A percentile compares a stretch with the other conserved stretches of the same genome.
These are phyloP conservation scores for Stratiomys singularior DNA, from an alignment of 2,888 invertebrate species.

Conservation along the genomic window DNA sequence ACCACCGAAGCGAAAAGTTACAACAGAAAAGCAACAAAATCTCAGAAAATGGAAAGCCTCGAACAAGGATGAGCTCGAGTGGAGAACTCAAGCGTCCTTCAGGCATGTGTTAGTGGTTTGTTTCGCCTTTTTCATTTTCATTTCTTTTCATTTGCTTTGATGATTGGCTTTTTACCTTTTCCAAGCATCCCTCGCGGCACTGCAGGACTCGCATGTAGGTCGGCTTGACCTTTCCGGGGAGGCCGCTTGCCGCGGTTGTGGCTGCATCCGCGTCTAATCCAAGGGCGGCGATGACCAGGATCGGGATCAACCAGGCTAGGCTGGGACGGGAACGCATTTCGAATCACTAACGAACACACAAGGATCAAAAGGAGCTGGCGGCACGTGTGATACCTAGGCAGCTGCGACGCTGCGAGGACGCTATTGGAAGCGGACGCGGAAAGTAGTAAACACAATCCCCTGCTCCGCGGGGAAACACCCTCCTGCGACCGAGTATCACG, in stretches of 20 bases:
- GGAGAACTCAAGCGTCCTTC: conserved; percentile 4
- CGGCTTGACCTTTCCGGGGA: conserved; percentile 35
- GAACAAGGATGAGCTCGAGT: conserved; percentile 39
- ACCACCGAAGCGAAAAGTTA: conserved; percentile 10
- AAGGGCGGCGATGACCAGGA: conserved; percentile 11
- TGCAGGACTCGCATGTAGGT: conserved; percentile 55
- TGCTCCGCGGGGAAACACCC: background rate
- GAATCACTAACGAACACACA: background rate
- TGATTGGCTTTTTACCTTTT: conserved; percentile 56
- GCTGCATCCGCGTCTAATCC: conserved; percentile 33
- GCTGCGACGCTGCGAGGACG: background rate
- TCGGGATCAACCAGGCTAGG: background rate
- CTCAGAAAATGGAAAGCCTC: conserved; percentile 36
- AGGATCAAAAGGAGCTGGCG: background rate
- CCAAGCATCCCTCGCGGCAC: conserved; percentile 60
- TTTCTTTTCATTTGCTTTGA: background rate
- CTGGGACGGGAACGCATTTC: conserved; percentile 19
- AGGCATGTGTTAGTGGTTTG: conserved; percentile 20
- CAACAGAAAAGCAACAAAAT: conserved; percentile 26
- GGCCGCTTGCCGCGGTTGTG: conserved; percentile 7
- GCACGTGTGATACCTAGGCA: background rate
- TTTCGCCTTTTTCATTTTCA: conserved; percentile 1
- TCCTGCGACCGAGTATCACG: conserved; percentile 6
- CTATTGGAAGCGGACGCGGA: background rate
- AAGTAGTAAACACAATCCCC: conserved; percentile 1